Percentiles rank a stretch among this genome's conserved stretches.
Conservation (phyloP, 2,888 invertebrate species). For the Conistra vaccinii region DNA sequence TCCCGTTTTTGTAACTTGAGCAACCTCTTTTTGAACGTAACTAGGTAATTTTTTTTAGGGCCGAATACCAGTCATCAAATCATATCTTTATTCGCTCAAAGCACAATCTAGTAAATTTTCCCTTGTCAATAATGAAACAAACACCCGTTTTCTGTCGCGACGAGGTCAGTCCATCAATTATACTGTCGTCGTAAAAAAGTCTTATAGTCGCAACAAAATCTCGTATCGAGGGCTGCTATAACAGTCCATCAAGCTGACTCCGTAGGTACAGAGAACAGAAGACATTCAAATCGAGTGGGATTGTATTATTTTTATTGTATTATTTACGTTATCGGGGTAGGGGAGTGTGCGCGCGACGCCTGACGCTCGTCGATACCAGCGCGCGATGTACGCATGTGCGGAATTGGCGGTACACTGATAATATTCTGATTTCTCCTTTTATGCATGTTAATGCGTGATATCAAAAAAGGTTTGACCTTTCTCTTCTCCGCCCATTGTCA, state of each 20-base stretch:
- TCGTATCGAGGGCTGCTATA: slow-evolving; percentile 68
- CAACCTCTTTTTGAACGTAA: not conserved
- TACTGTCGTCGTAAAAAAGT: slow-evolving; percentile 73
- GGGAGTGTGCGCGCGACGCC: slow-evolving; percentile 82
- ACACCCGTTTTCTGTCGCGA: slow-evolving; percentile 55
- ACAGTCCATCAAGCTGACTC: slow-evolving; percentile 69
- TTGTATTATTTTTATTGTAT: slow-evolving; percentile 88
- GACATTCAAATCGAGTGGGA: slow-evolving; percentile 83
- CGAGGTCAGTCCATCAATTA: slow-evolving; percentile 76
- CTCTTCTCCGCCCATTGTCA: slow-evolving; percentile 72
- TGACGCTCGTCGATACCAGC: slow-evolving; percentile 80
- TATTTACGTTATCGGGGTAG: slow-evolving; percentile 83
- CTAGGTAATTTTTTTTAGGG: too few species aligned
- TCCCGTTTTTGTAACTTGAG: not conserved
- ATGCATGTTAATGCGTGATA: slow-evolving; percentile 86
- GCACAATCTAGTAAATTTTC: slow-evolving; percentile 27
- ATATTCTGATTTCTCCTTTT: slow-evolving; percentile 88
- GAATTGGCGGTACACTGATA: slow-evolving; percentile 79
- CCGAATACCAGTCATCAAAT: slow-evolving; percentile 3
- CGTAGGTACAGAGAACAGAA: slow-evolving; percentile 70
- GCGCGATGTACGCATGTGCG: slow-evolving; percentile 85
- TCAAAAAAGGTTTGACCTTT: slow-evolving; percentile 81
- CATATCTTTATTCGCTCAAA: slow-evolving; percentile 2
- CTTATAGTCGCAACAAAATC: slow-evolving; percentile 66
- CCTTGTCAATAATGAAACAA: slow-evolving; percentile 72